These are phyloP conservation scores for Myzus persicae DNA, from an alignment of 1,140 invertebrate species.

Conservation along the genomic window DNA sequence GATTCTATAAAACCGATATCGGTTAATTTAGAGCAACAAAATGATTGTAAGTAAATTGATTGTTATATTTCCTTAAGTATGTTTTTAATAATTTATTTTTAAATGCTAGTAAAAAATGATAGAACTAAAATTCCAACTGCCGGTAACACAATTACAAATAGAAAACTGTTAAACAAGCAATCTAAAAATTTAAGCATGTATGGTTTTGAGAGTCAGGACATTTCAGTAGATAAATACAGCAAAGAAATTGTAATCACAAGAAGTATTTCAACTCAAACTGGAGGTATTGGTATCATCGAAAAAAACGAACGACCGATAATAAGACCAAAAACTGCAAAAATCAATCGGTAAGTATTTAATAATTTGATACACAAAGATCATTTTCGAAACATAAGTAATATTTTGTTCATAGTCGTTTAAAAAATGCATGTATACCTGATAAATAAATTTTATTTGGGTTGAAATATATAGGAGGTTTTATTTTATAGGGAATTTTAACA, in stretches of 20 bases:
- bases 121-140: not conserved
- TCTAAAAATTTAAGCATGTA: conserved; percentile 30
- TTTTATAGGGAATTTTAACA: not conserved
- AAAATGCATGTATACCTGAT: not conserved
- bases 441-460: not conserved
- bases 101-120: not conserved
- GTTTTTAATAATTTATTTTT: not conserved
- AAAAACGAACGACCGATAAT: conserved; percentile 61
- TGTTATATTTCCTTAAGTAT: not conserved
- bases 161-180: not conserved
- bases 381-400: not conserved
- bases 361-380: not conserved
- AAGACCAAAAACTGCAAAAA: conserved; percentile 66
- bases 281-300: conserved; percentile 48
- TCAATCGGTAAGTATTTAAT: conserved; percentile 64
- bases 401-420: not conserved
- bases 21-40: not conserved
- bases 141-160: not conserved
- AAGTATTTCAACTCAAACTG: conserved; percentile 10
- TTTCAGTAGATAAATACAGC: conserved; percentile 62
- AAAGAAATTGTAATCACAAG: not conserved
- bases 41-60: not conserved
- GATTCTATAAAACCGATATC: not conserved
- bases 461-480: not conserved
- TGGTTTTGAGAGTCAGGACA: conserved; percentile 50